Evolutionary conservation across 1,140 invertebrate genomes (phyloP), one percentile per base, ranked within the genome.

Genomic region (Eriocheir sinensis): DNA sequence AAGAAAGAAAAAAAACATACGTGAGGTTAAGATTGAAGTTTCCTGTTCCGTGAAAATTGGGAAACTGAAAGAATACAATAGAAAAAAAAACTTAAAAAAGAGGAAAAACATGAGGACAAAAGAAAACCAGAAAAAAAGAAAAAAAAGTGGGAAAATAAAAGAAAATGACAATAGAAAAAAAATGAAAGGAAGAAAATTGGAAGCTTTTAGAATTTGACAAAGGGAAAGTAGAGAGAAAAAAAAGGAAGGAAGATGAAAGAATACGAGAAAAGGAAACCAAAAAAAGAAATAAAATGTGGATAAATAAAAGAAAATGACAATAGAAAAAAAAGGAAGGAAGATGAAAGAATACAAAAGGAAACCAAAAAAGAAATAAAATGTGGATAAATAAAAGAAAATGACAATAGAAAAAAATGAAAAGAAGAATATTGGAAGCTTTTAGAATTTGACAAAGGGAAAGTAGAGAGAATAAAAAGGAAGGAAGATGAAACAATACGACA

Each of bases 381-480:
- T 17, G 21, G 12, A 4, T 17, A 53, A 17, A 53, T 53, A 21
- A 53, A 53, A 21, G 21, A 53, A 12, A n/a, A n/a, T n/a, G n/a
- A n/a, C n/a, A n/a, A 53, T 17, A 53, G 9, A 53, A 53, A 53
- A 53, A 9, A 9, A 21, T 17, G 21, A 53, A 21, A 53, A 53
- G 53, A 38, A 48, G 21, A 32, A 86, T 32, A 30, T 27, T n/a
- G n/a, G n/a, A n/a, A n/a, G n/a, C n/a, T n/a, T n/a, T n/a, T n/a
- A 93, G 9, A 44, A 38, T 38, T 83, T 21, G n/a, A 95, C 15
- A 27, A 93, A 80, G 27, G 17, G 83, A 41, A 85, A 36, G 27
- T 94, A 79, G 17, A 53, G 21, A 21, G 48, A 53, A 21, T 17
- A 53, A 53, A 83, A 83, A 15, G 30, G 0, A n/a, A 83, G 12